Conservation (phyloP, 37 sponge, comb jelly and placozoan species). For the Eunapius fragilis region DNA sequence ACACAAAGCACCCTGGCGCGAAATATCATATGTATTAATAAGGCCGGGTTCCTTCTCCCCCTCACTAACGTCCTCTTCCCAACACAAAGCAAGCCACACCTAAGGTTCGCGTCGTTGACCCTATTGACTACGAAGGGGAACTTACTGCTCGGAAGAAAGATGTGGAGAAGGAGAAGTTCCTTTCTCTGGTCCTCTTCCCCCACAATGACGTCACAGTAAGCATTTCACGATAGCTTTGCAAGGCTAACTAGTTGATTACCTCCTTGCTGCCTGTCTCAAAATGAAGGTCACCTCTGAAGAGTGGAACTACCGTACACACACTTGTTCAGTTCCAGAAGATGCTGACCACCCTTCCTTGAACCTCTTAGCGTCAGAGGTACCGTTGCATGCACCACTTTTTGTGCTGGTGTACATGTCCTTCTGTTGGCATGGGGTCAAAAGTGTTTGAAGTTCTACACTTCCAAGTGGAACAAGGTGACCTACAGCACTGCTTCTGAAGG, state of each 20-base stretch:
- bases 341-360: conserved; percentile 17
- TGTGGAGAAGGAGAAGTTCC: conserved; percentile 36
- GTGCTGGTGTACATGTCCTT: background rate
- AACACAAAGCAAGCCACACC: conserved; percentile 6
- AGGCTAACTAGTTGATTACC: background rate
- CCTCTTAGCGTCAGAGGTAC: conserved; percentile 47
- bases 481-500: conserved; percentile 49
- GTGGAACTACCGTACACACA: conserved; percentile 51
- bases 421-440: background rate
- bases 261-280: conserved; percentile 17
- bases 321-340: conserved; percentile 37
- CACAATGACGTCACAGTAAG: conserved; percentile 69
- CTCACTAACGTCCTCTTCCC: background rate
- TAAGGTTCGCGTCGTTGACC: conserved; percentile 51
- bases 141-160: conserved; percentile 51
- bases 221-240: background rate
- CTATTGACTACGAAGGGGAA: conserved; percentile 79
- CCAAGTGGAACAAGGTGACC: conserved; percentile 61
- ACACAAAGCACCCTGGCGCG: too few species aligned
- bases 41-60: background rate
- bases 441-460: conserved; percentile 66
- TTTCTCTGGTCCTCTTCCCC: conserved; percentile 69
- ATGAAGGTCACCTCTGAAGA: conserved; percentile 33
- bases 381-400: conserved; percentile 1
- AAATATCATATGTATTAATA: too few species aligned